Evolutionary conservation across 2,888 invertebrate genomes (phyloP), one percentile per base, ranked within the genome.

Genomic region (Andrena praecox): DNA sequence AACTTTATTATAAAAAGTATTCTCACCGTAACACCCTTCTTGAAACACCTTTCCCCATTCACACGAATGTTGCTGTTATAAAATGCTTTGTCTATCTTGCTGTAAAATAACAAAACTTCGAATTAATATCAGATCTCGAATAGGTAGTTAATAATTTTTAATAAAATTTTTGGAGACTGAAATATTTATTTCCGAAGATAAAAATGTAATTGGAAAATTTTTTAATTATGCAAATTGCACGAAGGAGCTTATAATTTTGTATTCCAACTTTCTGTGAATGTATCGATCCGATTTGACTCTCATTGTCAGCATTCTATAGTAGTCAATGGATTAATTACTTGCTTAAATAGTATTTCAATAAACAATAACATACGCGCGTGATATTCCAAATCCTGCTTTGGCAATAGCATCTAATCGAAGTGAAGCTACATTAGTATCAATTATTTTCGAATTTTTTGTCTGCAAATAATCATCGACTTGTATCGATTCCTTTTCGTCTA

Each of bases 11-110:
- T 68, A 60, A n/a, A n/a, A 78, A 59, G 67, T 60, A 54, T 50
- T 94, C 95, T 94, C 93, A 97, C 96, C 89, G 95, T 93, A 20
- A 93, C 92, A 93, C 97, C 97, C 94, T 98, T 98, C 93, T 98
- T 98, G 52, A 94, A 83, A 0, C 97, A 94, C 92, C 97, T 97
- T 85, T 95, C 95, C 6, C 97, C 98, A 94, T 98, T 98, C 0
- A 97, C 93, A 90, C 97, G 95, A 82, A 98, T 96, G 95, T 96
- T 97, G 91, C 97, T 97, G 86, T 97, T 97, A 94, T 97, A 98
- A 93, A 98, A 97, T 67, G 96, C 94, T 70, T 95, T 95, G 92
- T 98, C 98, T 59, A 97, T 95, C 96, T 97, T 98, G 92, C 97
- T 97, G 93, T 50, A 82, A 77, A 66, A 70, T 42, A 77, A 74